These are phyloP conservation scores for Siniperca scherzeri DNA, from an alignment of 2,797 vertebrate genomes.

Conservation along the genomic window DNA sequence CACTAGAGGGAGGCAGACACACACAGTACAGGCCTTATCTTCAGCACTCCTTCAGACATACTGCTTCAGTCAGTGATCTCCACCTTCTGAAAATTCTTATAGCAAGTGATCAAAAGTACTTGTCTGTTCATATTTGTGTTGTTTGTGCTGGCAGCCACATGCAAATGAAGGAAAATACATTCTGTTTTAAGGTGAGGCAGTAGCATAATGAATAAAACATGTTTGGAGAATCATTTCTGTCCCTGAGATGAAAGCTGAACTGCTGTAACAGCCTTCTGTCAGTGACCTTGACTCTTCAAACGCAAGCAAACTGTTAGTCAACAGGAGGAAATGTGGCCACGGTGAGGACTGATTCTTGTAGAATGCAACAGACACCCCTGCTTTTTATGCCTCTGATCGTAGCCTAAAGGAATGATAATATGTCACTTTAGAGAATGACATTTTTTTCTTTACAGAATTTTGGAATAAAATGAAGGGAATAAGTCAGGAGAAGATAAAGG, in stretches of 20 bases:
- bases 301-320: neutral
- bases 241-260: slow-evolving; percentile 22
- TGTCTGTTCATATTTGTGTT: slow-evolving; percentile 2
- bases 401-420: neutral
- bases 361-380: neutral
- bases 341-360: neutral
- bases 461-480: neutral
- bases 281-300: slow-evolving; percentile 30
- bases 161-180: neutral
- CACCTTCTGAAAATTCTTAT: neutral
- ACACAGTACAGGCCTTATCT: neutral
- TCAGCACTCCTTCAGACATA: neutral
- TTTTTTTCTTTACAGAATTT: neutral
- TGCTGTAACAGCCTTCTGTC: slow-evolving; percentile 3
- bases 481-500: neutral
- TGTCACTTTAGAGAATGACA: neutral
- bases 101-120: neutral
- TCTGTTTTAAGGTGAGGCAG: neutral
- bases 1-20: slow-evolving; percentile 70
- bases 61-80: neutral
- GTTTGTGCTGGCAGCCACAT: neutral
- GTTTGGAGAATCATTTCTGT: slow-evolving; percentile 15
- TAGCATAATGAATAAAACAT: slow-evolving; percentile 43
- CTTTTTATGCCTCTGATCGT: neutral
- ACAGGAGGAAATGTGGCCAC: neutral